phyloP scores from a whole-genome alignment of 2,797 vertebrate species.

The Cephalopachus bancanus region DNA sequence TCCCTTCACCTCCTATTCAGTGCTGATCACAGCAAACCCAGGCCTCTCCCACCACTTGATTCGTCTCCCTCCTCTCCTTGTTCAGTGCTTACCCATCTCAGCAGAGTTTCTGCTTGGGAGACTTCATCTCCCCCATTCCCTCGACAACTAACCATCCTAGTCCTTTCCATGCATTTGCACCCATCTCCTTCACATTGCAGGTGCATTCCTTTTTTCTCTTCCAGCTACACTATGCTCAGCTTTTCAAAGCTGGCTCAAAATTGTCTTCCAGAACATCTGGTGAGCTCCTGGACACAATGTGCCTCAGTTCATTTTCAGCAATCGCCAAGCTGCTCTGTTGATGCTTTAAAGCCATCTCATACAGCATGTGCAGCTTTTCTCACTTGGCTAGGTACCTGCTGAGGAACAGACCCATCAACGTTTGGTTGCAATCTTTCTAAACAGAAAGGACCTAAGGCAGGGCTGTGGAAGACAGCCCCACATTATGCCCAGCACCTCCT shows the following conservation, averaged over 20 bases:
- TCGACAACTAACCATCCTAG: not conserved
- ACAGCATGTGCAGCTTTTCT: not conserved
- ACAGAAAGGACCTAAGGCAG: conserved; percentile 19
- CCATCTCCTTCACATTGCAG: not conserved
- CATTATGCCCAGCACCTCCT: not conserved
- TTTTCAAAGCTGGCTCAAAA: conserved; percentile 41
- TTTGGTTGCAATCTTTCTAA: conserved; percentile 4
- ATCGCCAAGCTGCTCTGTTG: not conserved
- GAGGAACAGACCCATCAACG: not conserved
- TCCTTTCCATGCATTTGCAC: not conserved
- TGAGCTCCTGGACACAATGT: not conserved
- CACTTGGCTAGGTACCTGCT: not conserved
- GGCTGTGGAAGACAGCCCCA: not conserved
- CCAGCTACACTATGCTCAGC: not conserved
- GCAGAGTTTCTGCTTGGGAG: not conserved
- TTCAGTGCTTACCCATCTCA: not conserved
- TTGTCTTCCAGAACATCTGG: not conserved
- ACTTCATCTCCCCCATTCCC: not conserved
- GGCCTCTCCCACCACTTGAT: not conserved
- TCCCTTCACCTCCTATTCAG: not conserved
- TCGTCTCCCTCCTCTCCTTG: not conserved
- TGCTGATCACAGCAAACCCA: not conserved
- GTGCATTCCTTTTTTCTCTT: not conserved
- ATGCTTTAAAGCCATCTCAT: not conserved
- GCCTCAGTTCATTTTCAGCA: not conserved